These are phyloP conservation scores for Sternarchorhynchus goeldii DNA, from an alignment of 2,797 vertebrate species.

Conservation along the genomic window DNA sequence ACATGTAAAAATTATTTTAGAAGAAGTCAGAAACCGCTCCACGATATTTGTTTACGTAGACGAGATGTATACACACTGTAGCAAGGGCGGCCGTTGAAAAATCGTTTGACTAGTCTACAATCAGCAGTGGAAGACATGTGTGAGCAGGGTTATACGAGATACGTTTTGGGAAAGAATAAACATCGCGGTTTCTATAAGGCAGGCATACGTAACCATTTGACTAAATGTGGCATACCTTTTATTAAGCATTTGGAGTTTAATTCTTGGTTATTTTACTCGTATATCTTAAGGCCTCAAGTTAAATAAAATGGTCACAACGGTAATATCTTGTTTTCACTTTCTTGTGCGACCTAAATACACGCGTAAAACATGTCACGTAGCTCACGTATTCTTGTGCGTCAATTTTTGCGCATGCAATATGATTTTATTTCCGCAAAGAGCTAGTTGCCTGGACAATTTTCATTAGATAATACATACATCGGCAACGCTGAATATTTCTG, in stretches of 20 bases:
- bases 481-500: background rate
- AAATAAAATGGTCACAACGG: background rate
- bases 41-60: background rate
- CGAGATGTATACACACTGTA: background rate
- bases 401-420: slow-evolving; percentile 20
- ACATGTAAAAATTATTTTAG: background rate
- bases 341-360: slow-evolving; percentile 13
- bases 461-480: too few species aligned
- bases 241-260: background rate
- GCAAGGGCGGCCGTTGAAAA: slow-evolving; percentile 9
- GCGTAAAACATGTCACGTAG: slow-evolving; percentile 57
- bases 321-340: slow-evolving; percentile 25
- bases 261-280: background rate
- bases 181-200: background rate
- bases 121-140: background rate
- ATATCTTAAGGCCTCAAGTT: too few species aligned
- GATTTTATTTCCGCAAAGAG: background rate
- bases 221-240: background rate
- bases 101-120: background rate
- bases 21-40: slow-evolving; percentile 4
- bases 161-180: background rate
- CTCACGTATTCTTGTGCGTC: slow-evolving; percentile 1
- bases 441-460: too few species aligned
- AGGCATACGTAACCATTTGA: background rate
- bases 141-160: background rate